Evolutionary conservation across 2,113 vertebrate genomes (phyloP), one percentile per base, ranked within the genome.

Genomic region (Tragelaphus imberbis): DNA sequence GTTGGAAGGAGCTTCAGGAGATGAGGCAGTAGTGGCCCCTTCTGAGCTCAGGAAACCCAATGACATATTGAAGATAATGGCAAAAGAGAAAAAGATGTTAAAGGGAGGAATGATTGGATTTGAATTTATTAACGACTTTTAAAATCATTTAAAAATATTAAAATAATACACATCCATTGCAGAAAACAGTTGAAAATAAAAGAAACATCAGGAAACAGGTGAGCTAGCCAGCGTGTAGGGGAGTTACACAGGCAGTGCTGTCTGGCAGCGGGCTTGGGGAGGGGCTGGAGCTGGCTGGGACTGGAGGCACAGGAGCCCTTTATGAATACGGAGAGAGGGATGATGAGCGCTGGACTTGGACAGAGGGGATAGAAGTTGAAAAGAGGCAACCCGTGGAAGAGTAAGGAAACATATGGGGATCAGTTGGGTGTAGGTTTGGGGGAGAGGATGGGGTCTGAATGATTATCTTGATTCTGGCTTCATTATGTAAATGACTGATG

Each of bases 181-280:
- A n/a, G 36, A 89, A 92, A 89, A 86, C 82, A 15, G 36, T 36
- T 27, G 16, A 90, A 94, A 61, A 13, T 87, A 65, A 75, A 27
- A n/a, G 44, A 63, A 56, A 51, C n/a, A 51, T n/a, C 2, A 56
- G 63, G 89, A 65, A 86, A 15, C 25, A 44, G 49, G 33, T 15
- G 17, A 55, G 9, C 49, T 19, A 7, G 27, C 61, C 36, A 28
- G 2, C 1, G 0, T 11, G 58, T 13, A 23, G 7, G 63, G 28
- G 10, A 28, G 13, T 30, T 21, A 61, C 13, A 47, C 5, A 19
- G 27, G 21, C 4, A 12, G 19, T 13, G 17, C 30, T 58, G 28
- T 3, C 47, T 14, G 19, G 19, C 9, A 8, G 49, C 40, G 6
- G 7, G n/a, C 30, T 33, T 10, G 28, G 33, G 36, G 53, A 55